These are phyloP conservation scores for Nemurella pictetii DNA, from an alignment of 2,888 invertebrate species.

Conservation along the genomic window DNA sequence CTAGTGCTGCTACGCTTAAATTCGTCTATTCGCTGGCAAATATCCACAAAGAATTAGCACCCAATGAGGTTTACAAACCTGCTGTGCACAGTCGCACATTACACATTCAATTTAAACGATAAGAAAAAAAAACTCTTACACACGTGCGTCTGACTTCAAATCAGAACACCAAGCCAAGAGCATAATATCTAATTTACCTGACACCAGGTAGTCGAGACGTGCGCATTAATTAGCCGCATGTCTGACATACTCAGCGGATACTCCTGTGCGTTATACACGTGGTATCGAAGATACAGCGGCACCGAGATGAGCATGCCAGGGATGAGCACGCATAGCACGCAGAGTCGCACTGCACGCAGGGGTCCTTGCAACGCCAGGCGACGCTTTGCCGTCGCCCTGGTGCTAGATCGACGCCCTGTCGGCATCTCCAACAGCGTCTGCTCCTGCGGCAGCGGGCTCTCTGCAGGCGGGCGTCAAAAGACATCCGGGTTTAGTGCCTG, in stretches of 20 bases:
- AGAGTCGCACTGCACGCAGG: slow-evolving; percentile 62
- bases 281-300: slow-evolving; percentile 71
- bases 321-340: slow-evolving; percentile 65
- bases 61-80: too few relatives aligned
- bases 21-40: too few relatives aligned
- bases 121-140: too few relatives aligned
- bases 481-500: too few relatives aligned
- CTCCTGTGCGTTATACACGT: slow-evolving; percentile 69
- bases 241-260: slow-evolving; percentile 78
- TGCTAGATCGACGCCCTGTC: not conserved
- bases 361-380: slow-evolving; percentile 54
- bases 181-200: too few relatives aligned
- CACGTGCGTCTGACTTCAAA: too few relatives aligned
- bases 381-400: not conserved
- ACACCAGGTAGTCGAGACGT: slow-evolving; percentile 78
- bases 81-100: too few relatives aligned
- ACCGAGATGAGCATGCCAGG: slow-evolving; percentile 68
- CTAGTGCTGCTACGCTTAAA: too few relatives aligned
- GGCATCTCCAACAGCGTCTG: slow-evolving; percentile 4
- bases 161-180: too few relatives aligned
- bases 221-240: slow-evolving; percentile 72
- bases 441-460: not conserved
- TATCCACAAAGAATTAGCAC: too few relatives aligned
- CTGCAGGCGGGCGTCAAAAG: too few relatives aligned
- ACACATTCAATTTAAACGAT: too few relatives aligned